These are phyloP conservation scores for Deilephila porcellus DNA, from an alignment of 2,888 invertebrate genomes.

Conservation along the genomic window DNA sequence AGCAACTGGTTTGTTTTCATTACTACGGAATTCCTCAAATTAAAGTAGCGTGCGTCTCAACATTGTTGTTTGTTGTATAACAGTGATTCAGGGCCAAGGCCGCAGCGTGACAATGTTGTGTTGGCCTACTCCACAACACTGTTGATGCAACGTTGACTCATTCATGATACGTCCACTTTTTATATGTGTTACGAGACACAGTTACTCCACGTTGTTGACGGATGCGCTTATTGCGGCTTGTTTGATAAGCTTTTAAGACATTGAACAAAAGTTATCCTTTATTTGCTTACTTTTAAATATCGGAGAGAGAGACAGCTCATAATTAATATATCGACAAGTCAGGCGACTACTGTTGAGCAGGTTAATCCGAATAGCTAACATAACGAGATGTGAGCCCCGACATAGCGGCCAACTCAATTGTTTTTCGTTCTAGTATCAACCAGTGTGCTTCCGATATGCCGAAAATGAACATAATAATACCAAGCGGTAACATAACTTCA, in stretches of 20 bases:
- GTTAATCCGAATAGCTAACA: too few relatives aligned
- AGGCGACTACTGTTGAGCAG: too few relatives aligned
- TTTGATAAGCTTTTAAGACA: not conserved
- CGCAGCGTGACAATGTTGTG: slow-evolving; percentile 38
- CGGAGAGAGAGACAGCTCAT: too few relatives aligned
- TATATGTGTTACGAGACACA: not conserved
- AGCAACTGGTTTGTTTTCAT: slow-evolving; percentile 50
- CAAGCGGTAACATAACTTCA: too few relatives aligned
- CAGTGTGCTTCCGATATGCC: too few relatives aligned
- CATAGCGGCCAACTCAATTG: too few relatives aligned
- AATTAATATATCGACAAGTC: too few relatives aligned
- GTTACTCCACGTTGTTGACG: slow-evolving; percentile 2
- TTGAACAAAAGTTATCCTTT: not conserved
- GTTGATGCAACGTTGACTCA: slow-evolving; percentile 36
- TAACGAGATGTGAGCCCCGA: too few relatives aligned
- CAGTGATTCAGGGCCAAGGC: slow-evolving; percentile 45
- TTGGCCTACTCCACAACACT: slow-evolving; percentile 39
- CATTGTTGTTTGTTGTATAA: slow-evolving; percentile 37
- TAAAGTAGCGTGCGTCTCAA: slow-evolving; percentile 46
- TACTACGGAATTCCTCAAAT: slow-evolving; percentile 49
- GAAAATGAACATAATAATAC: too few relatives aligned
- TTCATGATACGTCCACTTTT: slow-evolving; percentile 14
- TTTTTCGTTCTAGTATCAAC: too few relatives aligned
- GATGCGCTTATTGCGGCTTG: not conserved
- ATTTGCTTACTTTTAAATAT: too few relatives aligned